Base-by-base conservation (phyloP, 2,888 invertebrate genomes). In the Crossocerus cetratus region DNA sequence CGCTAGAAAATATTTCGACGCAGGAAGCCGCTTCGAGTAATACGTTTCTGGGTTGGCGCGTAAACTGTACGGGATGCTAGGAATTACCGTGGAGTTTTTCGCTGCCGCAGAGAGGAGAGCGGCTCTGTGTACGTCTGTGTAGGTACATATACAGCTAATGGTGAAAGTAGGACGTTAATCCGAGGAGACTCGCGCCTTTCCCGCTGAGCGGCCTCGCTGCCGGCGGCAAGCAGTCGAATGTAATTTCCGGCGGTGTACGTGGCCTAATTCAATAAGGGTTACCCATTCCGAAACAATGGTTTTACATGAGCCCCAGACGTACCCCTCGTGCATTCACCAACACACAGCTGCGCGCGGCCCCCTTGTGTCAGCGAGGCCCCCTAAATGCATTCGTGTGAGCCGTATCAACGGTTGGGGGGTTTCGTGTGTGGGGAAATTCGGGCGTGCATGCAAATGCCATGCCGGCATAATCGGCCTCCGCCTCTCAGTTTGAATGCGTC, bases 201-300 rank as follows among this genome's bases (percentile, higher is more conserved):
- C 61, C 64, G 61, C 66, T 58, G 60, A 43, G 66, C 70, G 64
- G 71, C 68, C 76, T 64, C 56, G 42, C 62, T 13, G 76, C 8
- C 11, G 32, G 32, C 67, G 65, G 65, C 71, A 54, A 45, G 56
- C 62, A 66, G 64, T 66, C 68, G 71, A 77, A 81, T 80, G 75
- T 80, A 82, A 84, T 84, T 84, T 83, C 83, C 79, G 78, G 66
- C 21, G 59, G 73, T 69, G 60, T 61, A 72, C 66, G 70, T 69
- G 68, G 68, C 74, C 77, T 74, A 76, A 82, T 81, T 82, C 77
- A 78, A 82, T 81, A 68, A 65, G 57, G 72, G 65, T 69, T 64
- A 69, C 68, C 72, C 71, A 58, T 14, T 22, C 56, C 45, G 69
- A 76, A 78, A 83, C 79, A 83, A 82, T 78, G 72, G 74, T 2